These are phyloP conservation scores for Nautilus pompilius DNA, from an alignment of 1,140 invertebrate species.

Conservation along the genomic window DNA sequence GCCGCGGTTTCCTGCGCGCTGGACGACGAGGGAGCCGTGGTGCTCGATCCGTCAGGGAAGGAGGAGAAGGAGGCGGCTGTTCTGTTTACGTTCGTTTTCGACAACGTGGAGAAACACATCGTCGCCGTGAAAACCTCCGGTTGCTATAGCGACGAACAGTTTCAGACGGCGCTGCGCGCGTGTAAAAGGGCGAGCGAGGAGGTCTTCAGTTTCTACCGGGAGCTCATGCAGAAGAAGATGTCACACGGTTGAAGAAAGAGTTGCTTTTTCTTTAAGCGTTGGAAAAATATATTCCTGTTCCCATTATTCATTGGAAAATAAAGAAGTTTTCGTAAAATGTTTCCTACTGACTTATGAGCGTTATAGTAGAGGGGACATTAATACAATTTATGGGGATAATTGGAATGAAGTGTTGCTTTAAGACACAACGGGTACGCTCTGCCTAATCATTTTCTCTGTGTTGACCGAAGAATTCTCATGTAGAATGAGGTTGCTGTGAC, in stretches of 20 bases:
- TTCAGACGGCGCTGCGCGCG: conserved; percentile 28
- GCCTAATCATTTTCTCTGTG: no score
- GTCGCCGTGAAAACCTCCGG: conserved; percentile 34
- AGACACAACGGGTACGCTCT: no score
- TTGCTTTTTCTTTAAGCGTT: no score
- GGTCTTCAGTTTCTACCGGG: conserved; percentile 45
- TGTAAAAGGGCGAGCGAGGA: conserved; percentile 28
- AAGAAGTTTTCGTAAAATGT: no score
- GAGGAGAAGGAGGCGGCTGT: conserved; percentile 46
- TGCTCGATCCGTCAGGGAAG: conserved; percentile 65
- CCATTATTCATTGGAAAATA: no score
- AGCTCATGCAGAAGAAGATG: conserved; percentile 40
- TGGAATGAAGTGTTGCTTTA: no score
- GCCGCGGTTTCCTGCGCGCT: conserved; percentile 71
- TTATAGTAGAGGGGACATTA: no score
- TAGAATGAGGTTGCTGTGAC: no score
- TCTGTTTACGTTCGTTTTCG: conserved; percentile 45
- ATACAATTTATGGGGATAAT: no score
- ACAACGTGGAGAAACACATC: conserved; percentile 35
- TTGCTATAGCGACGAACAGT: conserved; percentile 35
- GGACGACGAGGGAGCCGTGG: conserved; percentile 62
- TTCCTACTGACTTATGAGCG: no score
- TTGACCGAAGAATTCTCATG: no score
- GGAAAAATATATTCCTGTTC: no score
- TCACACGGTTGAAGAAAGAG: conserved; percentile 18